phyloP scores from a whole-genome alignment of 2,113 vertebrate species.

The Lonchura striata region DNA sequence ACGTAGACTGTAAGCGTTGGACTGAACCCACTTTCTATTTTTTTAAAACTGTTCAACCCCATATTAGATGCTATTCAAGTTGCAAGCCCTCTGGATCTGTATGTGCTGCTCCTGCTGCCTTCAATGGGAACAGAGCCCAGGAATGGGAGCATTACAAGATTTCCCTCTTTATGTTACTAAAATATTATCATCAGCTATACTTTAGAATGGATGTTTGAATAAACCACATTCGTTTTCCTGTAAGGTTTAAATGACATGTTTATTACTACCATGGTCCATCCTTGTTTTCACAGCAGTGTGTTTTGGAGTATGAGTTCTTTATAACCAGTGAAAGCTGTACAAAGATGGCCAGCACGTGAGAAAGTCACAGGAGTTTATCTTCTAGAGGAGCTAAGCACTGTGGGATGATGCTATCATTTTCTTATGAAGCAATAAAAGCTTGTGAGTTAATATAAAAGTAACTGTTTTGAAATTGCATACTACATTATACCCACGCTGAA shows the following conservation, averaged over 20 bases:
- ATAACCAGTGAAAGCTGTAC: neutral
- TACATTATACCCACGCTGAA: neutral
- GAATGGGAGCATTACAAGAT: neutral
- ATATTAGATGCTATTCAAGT: neutral
- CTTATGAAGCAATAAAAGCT: conserved; percentile 6
- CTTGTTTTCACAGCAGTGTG: neutral
- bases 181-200: conserved; percentile 14
- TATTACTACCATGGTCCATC: fast-evolving
- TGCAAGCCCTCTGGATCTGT: neutral
- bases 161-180: neutral
- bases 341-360: neutral
- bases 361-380: neutral
- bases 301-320: neutral
- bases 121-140: neutral
- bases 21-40: neutral
- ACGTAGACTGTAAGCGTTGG: fast-evolving
- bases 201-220: neutral
- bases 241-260: conserved; percentile 10
- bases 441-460: neutral
- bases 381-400: neutral
- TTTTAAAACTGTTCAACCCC: neutral
- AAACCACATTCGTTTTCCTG: neutral
- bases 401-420: neutral
- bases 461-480: neutral
- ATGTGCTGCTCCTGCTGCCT: neutral